phyloP scores from a whole-genome alignment of 2,113 vertebrate species.

The Abramis brama region DNA sequence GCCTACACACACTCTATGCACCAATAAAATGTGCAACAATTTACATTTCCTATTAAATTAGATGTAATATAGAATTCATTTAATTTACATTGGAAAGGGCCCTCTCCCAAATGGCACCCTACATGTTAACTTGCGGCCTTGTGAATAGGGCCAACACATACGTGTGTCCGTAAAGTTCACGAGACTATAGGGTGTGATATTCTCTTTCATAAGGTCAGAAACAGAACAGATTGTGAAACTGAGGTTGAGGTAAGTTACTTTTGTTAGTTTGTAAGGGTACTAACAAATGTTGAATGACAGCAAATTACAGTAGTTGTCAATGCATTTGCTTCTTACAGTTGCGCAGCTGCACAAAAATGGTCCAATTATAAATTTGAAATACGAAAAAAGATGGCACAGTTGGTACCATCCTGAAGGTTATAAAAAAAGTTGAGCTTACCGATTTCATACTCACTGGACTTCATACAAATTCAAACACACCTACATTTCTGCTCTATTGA shows the following conservation, averaged over 20 bases:
- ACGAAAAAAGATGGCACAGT: neutral
- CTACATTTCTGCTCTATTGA: neutral
- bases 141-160: too few relatives aligned
- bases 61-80: neutral
- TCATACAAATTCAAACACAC: neutral
- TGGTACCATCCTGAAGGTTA: neutral
- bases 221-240: neutral
- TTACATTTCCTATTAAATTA: neutral
- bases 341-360: neutral
- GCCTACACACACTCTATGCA: neutral
- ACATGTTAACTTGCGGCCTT: too few relatives aligned
- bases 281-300: neutral
- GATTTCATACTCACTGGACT: neutral
- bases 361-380: slow-evolving; percentile 5
- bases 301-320: neutral
- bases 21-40: neutral
- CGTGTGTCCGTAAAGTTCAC: neutral
- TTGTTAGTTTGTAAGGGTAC: neutral
- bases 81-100: too few relatives aligned
- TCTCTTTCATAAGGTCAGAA: neutral
- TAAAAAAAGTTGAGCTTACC: neutral
- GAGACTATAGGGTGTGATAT: neutral
- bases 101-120: too few relatives aligned
- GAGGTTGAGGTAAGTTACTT: neutral
- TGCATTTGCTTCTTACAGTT: neutral